Evolutionary conservation across 1,140 invertebrate species (phyloP).

Genomic region (Lepidurus packardi): DNA sequence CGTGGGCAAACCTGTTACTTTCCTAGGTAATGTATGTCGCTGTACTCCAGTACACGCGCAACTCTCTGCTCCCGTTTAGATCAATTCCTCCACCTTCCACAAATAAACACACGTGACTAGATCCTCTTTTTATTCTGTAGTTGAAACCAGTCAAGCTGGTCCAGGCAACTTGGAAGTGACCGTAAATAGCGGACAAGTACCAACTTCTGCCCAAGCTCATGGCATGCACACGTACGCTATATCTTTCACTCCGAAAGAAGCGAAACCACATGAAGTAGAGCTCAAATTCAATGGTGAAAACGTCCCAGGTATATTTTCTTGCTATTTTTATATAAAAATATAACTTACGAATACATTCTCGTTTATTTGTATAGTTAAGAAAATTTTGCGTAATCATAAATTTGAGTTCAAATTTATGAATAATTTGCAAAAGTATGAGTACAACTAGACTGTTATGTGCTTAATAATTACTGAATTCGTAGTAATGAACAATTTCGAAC

Average conservation of each 20-base stretch:
- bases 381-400: neutral
- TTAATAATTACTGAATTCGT: too few species aligned
- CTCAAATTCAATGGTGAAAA: constrained; percentile 92
- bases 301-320: constrained; percentile 65
- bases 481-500: too few species aligned
- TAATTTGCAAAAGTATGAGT: neutral
- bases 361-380: neutral
- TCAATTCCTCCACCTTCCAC: neutral
- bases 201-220: constrained; percentile 89
- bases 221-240: constrained; percentile 95
- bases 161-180: constrained; percentile 95
- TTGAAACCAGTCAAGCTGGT: constrained; percentile 94
- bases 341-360: neutral
- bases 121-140: constrained; percentile 48
- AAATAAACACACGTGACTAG: neutral
- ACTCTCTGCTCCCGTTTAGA: neutral
- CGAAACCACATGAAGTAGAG: constrained; percentile 82
- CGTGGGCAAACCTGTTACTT: constrained; percentile 88
- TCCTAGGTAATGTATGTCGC: constrained; percentile 64
- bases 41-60: neutral
- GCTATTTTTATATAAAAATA: too few species aligned
- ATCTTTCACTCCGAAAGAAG: constrained; percentile 87
- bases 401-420: neutral
- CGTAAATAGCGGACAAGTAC: constrained; percentile 90
- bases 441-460: too few species aligned